These are phyloP conservation scores for Mechanitis mazaeus DNA, from an alignment of 2,888 invertebrate species.

Conservation along the genomic window DNA sequence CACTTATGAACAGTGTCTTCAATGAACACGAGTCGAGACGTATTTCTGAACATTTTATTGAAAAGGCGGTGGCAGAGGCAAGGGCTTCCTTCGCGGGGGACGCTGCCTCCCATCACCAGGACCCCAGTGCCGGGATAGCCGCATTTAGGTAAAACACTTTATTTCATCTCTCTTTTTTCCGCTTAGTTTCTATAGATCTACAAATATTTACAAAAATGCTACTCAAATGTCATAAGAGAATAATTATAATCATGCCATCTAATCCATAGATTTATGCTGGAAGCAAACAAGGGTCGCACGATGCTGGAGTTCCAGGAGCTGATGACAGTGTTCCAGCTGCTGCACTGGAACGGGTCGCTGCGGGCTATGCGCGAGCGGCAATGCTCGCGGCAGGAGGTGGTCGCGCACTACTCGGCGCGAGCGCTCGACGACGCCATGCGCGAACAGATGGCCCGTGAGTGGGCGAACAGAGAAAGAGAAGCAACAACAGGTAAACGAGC, in stretches of 20 bases:
- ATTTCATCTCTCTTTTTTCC: too few relatives aligned
- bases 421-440: constrained; percentile 97
- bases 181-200: too few relatives aligned
- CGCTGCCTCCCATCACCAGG: constrained; percentile 78
- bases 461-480: constrained; percentile 84
- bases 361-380: constrained; percentile 96
- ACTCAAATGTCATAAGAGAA: constrained; percentile 14
- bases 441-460: constrained; percentile 96
- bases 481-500: constrained; percentile 35
- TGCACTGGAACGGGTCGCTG: constrained; percentile 98
- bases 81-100: constrained; percentile 87
- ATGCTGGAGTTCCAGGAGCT: constrained; percentile 97
- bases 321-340: constrained; percentile 97
- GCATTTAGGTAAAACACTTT: constrained; percentile 75
- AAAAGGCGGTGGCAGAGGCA: constrained; percentile 95
- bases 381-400: constrained; percentile 93
- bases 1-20: constrained; percentile 97
- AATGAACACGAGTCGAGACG: constrained; percentile 95
- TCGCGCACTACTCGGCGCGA: constrained; percentile 94
- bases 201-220: constrained; percentile 9
- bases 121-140: constrained; percentile 82
- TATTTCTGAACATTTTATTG: constrained; percentile 95
- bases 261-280: constrained; percentile 80
- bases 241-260: constrained; percentile 15
- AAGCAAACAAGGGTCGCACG: constrained; percentile 91